Evolutionary conservation across 1,140 invertebrate species (phyloP).

Genomic region (Drosophila paulistorum): DNA sequence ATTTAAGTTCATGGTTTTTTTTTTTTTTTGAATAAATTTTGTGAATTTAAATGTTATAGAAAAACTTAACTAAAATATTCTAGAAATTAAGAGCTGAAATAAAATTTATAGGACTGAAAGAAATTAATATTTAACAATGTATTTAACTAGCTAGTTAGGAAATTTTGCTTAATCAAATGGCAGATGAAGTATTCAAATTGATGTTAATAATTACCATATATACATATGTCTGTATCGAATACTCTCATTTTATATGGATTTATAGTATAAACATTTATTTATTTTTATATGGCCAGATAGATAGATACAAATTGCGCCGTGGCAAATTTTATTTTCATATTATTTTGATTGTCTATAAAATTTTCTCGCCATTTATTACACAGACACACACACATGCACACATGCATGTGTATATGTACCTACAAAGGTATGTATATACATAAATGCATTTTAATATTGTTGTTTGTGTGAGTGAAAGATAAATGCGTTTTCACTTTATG

Average conservation of each 20-base stretch:
- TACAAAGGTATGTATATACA: not conserved
- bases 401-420: not conserved
- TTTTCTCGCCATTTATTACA: conserved; percentile 69
- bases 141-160: too few species aligned
- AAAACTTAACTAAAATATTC: too few species aligned
- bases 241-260: conserved; percentile 25
- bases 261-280: not conserved
- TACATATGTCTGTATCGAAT: too few species aligned
- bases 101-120: too few species aligned
- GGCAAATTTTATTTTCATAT: conserved; percentile 59
- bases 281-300: conserved; percentile 37
- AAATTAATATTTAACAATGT: too few species aligned
- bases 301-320: conserved; percentile 66
- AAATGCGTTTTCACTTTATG: conserved; percentile 82
- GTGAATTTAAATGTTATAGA: too few species aligned
- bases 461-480: conserved; percentile 61
- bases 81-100: too few species aligned
- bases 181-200: too few species aligned
- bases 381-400: not conserved
- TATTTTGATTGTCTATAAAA: conserved; percentile 72
- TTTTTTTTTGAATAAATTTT: too few species aligned
- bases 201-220: too few species aligned
- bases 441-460: conserved; percentile 7
- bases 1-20: too few species aligned
- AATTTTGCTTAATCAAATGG: too few species aligned